Evolutionary conservation across 2,797 vertebrate genomes (phyloP), one percentile per base, ranked within the genome.

Genomic region (Carduelis carduelis): DNA sequence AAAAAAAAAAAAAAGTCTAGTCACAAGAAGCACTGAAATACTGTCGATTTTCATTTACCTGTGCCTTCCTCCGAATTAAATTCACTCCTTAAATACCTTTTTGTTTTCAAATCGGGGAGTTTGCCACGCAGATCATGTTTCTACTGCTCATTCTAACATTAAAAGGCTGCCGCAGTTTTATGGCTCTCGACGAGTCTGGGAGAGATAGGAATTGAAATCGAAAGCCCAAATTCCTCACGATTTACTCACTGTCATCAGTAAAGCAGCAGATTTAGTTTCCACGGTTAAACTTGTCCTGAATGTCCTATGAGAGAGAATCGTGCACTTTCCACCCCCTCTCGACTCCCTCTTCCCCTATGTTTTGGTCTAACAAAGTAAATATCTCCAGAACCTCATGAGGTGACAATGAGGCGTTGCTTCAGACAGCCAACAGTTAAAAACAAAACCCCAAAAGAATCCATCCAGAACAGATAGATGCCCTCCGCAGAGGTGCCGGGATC

Each of bases 261-360:
- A 89, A 61, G 41, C 27, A 37, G 19, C 24, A 63, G 53, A 71
- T 80, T 39, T 30, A 15, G 22, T 79, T 93, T 89, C 32, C 56
- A 60, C 3, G 1, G 41, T 18, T 15, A 49, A 77, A 87, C 24
- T 46, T 66, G 32, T 32, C 28, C 44, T 50, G 19, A 84, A 46
- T 50, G 12, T 32, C 18, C 24, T 26, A 41, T 28, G 32, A 69
- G 16, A 0, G 2, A 23, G 47, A 82, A 59, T 52, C 2, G 3
- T 28, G 14, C 16, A 32, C 4, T 49, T 34, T 8, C 13, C 2
- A 2, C 9, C 2, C 3, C 9, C 2, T 1, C 3, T 5, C 12
- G 9, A 1, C 3, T 26, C 24, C 6, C 1, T 0, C 11, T 72
- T 15, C 8, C 6, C 5, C 5, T 15, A 34, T 7, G 8, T 59